Conservation (phyloP, 2,888 invertebrate genomes). For the Drosophila neonasuta region DNA sequence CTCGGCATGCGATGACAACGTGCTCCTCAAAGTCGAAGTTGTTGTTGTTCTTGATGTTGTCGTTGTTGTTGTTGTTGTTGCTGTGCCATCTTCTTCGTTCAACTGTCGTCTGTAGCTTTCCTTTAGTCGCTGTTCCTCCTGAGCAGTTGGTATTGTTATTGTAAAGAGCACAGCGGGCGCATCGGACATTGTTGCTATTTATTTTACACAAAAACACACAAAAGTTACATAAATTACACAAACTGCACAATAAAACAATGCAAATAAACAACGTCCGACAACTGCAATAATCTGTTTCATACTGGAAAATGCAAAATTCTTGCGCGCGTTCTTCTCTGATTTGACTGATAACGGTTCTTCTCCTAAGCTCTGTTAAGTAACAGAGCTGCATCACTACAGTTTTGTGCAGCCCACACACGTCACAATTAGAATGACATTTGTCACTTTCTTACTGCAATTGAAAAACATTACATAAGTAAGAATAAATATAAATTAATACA, state of each 20-base stretch:
- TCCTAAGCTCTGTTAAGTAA: background rate
- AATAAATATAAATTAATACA: too few relatives aligned
- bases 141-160: conserved; percentile 84
- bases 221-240: conserved; percentile 15
- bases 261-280: conserved; percentile 20
- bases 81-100: conserved; percentile 17
- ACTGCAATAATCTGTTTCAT: conserved; percentile 56
- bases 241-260: conserved; percentile 19
- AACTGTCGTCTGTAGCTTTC: conserved; percentile 38
- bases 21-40: conserved; percentile 12
- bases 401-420: conserved; percentile 16
- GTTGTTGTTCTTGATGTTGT: conserved; percentile 8
- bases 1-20: conserved; percentile 9
- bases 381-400: background rate
- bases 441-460: too few relatives aligned
- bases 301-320: conserved; percentile 45
- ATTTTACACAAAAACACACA: conserved; percentile 10
- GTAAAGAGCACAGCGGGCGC: conserved; percentile 84
- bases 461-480: too few relatives aligned
- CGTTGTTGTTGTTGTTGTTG: conserved; percentile 11
- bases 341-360: conserved; percentile 67
- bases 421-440: background rate
- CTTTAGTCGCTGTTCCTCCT: conserved; percentile 81
- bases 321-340: conserved; percentile 40
- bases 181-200: conserved; percentile 28